A percentile compares a stretch with the other conserved stretches of the same genome.
phyloP scores from a whole-genome alignment of 92 coral and sea anemone species.

The Parazoanthus darwini region DNA sequence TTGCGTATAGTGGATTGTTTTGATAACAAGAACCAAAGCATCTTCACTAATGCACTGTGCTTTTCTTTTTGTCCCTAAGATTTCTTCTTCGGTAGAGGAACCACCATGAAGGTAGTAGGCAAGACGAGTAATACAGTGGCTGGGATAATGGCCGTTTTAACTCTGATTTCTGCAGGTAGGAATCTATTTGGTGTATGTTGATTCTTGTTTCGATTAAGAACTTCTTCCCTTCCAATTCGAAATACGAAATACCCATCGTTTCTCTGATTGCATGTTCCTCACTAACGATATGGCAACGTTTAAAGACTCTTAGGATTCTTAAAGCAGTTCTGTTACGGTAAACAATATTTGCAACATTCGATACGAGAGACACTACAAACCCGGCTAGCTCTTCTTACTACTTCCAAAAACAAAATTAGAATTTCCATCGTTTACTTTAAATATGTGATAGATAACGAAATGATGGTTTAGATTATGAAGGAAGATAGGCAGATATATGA shows the following conservation, averaged over 20 bases:
- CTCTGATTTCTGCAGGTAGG: constrained; percentile 33
- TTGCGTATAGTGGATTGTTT: not conserved
- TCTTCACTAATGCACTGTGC: not conserved
- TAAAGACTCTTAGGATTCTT: too few species aligned
- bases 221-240: too few species aligned
- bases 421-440: not conserved
- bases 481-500: not conserved
- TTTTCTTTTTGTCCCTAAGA: not conserved
- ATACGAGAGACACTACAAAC: too few species aligned
- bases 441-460: not conserved
- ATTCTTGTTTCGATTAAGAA: not conserved
- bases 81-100: not conserved
- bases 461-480: too few species aligned
- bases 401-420: too few species aligned
- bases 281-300: too few species aligned
- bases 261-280: too few species aligned
- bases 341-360: too few species aligned
- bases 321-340: too few species aligned
- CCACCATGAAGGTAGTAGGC: not conserved
- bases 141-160: not conserved
- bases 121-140: not conserved
- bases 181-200: not conserved
- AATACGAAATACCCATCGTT: too few species aligned
- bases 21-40: not conserved
- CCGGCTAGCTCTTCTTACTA: too few species aligned